Conservation (phyloP, 2,888 invertebrate genomes). For the Trilocha varians region DNA sequence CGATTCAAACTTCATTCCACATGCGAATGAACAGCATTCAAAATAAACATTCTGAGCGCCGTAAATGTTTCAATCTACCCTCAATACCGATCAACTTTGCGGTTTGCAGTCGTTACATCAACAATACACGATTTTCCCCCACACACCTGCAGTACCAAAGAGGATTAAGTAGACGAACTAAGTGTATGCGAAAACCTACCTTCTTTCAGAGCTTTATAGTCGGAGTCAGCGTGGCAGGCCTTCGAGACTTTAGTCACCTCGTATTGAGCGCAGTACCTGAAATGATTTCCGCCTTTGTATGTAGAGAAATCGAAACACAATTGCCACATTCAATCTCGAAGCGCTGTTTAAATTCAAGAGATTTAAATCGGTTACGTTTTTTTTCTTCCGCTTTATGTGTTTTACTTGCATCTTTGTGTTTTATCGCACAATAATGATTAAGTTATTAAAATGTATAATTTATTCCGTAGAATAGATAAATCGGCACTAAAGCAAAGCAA, state of each 20-base stretch:
- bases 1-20: neutral
- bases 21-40: neutral
- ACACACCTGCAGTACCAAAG: neutral
- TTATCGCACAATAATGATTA: no score
- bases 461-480: no score
- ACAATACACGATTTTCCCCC: neutral
- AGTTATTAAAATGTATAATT: no score
- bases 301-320: slow-evolving; percentile 24
- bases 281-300: slow-evolving; percentile 19
- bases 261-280: slow-evolving; percentile 90
- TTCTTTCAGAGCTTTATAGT: slow-evolving; percentile 81
- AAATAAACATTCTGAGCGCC: neutral
- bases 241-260: slow-evolving; percentile 87
- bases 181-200: slow-evolving; percentile 61
- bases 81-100: slow-evolving; percentile 1
- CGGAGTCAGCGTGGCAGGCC: slow-evolving; percentile 83
- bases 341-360: neutral
- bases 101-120: neutral
- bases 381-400: no score
- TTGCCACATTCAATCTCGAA: slow-evolving; percentile 1
- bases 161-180: slow-evolving; percentile 3
- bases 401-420: no score
- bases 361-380: neutral
- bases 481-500: no score
- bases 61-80: neutral